These are phyloP conservation scores for Craterocephalus amniculus DNA, from an alignment of 2,797 vertebrate species.

Conservation along the genomic window DNA sequence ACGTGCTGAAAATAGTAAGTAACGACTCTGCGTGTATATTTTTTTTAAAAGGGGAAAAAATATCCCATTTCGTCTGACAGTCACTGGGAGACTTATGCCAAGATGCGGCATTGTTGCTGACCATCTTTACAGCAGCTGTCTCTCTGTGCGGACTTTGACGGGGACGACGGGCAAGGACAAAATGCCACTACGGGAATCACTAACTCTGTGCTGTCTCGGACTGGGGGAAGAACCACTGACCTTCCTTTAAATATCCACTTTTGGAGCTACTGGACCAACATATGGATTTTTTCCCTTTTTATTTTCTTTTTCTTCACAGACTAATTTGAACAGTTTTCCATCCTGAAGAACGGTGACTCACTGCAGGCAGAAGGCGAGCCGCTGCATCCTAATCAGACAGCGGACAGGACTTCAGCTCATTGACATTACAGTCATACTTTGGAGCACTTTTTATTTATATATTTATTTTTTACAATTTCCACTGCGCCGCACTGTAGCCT, in stretches of 20 bases:
- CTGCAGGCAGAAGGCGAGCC: constrained; percentile 78
- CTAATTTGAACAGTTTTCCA: constrained; percentile 58
- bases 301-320: constrained; percentile 34
- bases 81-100: constrained; percentile 35
- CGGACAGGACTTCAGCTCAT: constrained; percentile 82
- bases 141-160: constrained; percentile 69
- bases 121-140: constrained; percentile 53
- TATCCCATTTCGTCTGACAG: constrained; percentile 18
- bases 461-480: constrained; percentile 51
- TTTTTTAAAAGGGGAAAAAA: not conserved
- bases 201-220: constrained; percentile 66
- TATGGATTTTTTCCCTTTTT: constrained; percentile 58
- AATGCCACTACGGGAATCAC: constrained; percentile 70
- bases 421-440: constrained; percentile 87
- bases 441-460: constrained; percentile 75
- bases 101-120: constrained; percentile 56
- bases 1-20: constrained; percentile 69
- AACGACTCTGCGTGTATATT: constrained; percentile 38
- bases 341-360: constrained; percentile 78
- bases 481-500: constrained; percentile 74
- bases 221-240: constrained; percentile 53
- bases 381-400: constrained; percentile 82
- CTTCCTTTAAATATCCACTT: constrained; percentile 46
- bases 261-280: constrained; percentile 74
- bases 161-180: constrained; percentile 80